These are phyloP conservation scores for Oncopodura yosiiana DNA, from an alignment of 1,140 invertebrate genomes.

Conservation along the genomic window DNA sequence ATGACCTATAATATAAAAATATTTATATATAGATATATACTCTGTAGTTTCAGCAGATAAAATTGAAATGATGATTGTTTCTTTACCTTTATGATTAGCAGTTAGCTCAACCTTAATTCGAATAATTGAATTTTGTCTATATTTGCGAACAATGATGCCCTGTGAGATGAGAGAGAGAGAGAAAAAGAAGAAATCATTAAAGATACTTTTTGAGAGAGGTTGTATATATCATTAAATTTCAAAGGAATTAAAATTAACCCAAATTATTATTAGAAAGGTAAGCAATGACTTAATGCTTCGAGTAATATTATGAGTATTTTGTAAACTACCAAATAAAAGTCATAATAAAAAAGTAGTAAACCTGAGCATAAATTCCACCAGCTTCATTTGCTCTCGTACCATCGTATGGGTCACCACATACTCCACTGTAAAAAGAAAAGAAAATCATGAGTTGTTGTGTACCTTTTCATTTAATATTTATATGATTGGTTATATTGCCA, in stretches of 20 bases:
- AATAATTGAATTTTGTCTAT: slow-evolving; percentile 55
- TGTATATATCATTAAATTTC: neutral
- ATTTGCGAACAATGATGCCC: slow-evolving; percentile 66
- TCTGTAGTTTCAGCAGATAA: slow-evolving; percentile 18
- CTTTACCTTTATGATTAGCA: slow-evolving; percentile 42
- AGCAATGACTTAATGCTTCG: too few species aligned
- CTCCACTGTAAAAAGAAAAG: neutral
- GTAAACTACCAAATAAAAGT: neutral
- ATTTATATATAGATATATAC: too few species aligned
- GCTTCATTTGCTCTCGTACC: slow-evolving; percentile 62
- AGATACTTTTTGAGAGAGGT: neutral
- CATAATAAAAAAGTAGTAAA: neutral
- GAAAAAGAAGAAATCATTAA: neutral
- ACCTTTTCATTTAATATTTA: neutral
- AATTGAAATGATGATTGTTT: slow-evolving; percentile 14
- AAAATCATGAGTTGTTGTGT: neutral
- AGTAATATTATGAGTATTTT: neutral
- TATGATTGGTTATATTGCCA: too few species aligned
- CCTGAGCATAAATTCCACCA: slow-evolving; percentile 63
- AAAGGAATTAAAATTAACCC: neutral
- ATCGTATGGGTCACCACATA: slow-evolving; percentile 68
- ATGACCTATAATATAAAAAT: slow-evolving; percentile 55
- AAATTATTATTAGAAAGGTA: neutral
- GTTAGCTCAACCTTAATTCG: slow-evolving; percentile 65
- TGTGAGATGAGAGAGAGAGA: slow-evolving; percentile 40